Evolutionary conservation across 53 echinoderm and acorn worm genomes (phyloP), one percentile per base, ranked within the genome.

Genomic region (Henricia sp.): DNA sequence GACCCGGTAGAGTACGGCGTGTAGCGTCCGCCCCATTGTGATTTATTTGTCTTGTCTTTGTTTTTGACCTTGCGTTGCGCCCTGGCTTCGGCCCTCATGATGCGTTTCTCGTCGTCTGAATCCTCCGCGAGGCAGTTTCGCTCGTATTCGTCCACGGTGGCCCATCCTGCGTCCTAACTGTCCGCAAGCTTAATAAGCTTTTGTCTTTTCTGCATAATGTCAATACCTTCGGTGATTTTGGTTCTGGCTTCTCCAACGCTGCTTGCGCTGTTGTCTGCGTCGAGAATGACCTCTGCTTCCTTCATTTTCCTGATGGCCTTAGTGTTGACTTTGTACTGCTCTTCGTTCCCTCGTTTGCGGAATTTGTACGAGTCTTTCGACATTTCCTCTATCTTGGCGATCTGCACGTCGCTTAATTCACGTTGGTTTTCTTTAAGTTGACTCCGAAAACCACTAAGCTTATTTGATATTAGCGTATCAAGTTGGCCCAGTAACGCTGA

Each of bases 261-360:
- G 39, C 12, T 69, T 21, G 54, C 35, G 3, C 28, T 44, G 56
- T 26, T 57, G 29, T 58, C 71, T 28, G 53, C 40, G 1, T 32
- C 58, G 1, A 84, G 44, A 14, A 84, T 44, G 21, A 30, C 46
- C 6, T 71, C 72, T 13, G 71, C 85, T 14, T 84, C 58, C 62
- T 84, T 84, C 33, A 84, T 57, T 29, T 84, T 84, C n/a, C 72
- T 59, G 11, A 39, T 16, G 9, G 50, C 76, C 42, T 86, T 75
- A 2, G 41, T 35, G 30, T 74, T 86, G 36, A 52, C 35, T 25
- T 86, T 86, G 41, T 74, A 66, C 37, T 86, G 66, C 32, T 86
- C 76, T 36, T 86, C 76, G 32, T 86, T 74, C 13, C 74, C 86
- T 21, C 19, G 27, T 34, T 52, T 60, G 8, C 41, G 13, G 14